Evolutionary conservation across 2,888 invertebrate genomes (phyloP), one percentile per base, ranked within the genome.

Genomic region (Chrysolina oricalcia): DNA sequence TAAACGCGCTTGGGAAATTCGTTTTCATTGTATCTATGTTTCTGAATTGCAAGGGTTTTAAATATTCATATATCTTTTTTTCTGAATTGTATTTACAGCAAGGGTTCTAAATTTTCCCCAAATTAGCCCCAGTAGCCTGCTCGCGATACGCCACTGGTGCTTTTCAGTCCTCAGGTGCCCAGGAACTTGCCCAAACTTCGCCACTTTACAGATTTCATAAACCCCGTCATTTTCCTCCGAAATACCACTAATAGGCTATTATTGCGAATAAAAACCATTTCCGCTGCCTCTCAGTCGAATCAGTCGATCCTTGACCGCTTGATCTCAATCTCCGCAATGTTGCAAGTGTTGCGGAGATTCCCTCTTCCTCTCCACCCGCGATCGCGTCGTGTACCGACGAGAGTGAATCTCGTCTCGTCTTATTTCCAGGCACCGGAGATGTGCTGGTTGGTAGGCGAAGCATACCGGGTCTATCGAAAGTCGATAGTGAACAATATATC

Each of bases 301-400:
- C 74, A 63, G 71, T 63, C 67, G 66, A 75, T 85, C 86, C 86
- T 86, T 86, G 86, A 86, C 86, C 86, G 85, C 83, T 77, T 85
- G 85, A 86, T 85, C 86, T 84, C 86, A 85, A 85, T 86, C 83
- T 23, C 21, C 83, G 83, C 84, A 83, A 84, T 81, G 74, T 74
- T 80, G 78, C 77, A 76, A 74, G 70, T 70, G 35, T 50, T 59
- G 35, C 59, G n/a, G 59, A 59, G 27, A 59, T 59, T 23, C n/a
- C 59, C 59, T 59, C 27, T 35, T 21, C 27, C 59, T 23, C 59
- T 35, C 23, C 10, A 19, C 19, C 66, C 9, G 48, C 64, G 56
- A 53, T 68, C 74, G 69, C 64, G 63, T 17, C 69, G 64, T 63
- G 75, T 75, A 75, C 75, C 78, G 70, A 64, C 72, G 78, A 78